A percentile compares a stretch with the other conserved stretches of the same genome.
These are phyloP conservation scores for Drosophila persimilis DNA, from an alignment of 1,140 invertebrate genomes.

Conservation along the genomic window DNA sequence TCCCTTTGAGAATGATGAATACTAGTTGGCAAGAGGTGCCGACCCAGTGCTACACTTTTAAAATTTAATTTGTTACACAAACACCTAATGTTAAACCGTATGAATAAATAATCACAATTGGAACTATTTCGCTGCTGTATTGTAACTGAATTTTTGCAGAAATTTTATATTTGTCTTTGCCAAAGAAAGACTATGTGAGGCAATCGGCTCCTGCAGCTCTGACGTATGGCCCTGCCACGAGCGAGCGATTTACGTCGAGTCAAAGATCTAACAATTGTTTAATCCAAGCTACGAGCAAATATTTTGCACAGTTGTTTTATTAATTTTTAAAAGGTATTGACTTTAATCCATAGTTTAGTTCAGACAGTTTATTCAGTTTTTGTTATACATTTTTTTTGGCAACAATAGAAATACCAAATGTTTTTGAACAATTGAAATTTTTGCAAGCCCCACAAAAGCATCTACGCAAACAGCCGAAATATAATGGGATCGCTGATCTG, in stretches of 20 bases:
- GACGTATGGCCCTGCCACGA: slow-evolving; percentile 55
- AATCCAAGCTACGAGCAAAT: slow-evolving; percentile 58
- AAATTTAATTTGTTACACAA: not conserved
- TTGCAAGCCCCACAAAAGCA: slow-evolving; percentile 67
- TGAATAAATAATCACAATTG: slow-evolving; percentile 15
- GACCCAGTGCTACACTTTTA: not conserved
- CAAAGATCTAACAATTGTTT: slow-evolving; percentile 62
- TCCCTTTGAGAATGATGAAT: slow-evolving; percentile 72
- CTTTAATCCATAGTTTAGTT: slow-evolving; percentile 33
- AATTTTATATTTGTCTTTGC: too few relatives aligned
- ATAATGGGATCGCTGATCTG: slow-evolving; percentile 20
- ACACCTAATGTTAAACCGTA: slow-evolving; percentile 8
- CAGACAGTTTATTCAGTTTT: slow-evolving; percentile 25
- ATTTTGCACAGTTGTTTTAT: slow-evolving; percentile 69
- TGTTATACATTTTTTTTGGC: slow-evolving; percentile 20
- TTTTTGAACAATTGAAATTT: slow-evolving; percentile 64
- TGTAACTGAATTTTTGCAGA: too few relatives aligned
- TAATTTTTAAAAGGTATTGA: slow-evolving; percentile 32
- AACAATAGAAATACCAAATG: slow-evolving; percentile 66
- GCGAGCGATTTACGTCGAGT: slow-evolving; percentile 58
- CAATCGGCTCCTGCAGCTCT: slow-evolving; percentile 47
- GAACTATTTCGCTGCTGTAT: too few relatives aligned
- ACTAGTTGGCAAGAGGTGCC: slow-evolving; percentile 17
- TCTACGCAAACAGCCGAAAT: slow-evolving; percentile 64
- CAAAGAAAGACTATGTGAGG: slow-evolving; percentile 5